A percentile compares a stretch with the other conserved stretches of the same genome.
phyloP scores from a whole-genome alignment of 2,797 vertebrate species.

The Margarornis squamiger region DNA sequence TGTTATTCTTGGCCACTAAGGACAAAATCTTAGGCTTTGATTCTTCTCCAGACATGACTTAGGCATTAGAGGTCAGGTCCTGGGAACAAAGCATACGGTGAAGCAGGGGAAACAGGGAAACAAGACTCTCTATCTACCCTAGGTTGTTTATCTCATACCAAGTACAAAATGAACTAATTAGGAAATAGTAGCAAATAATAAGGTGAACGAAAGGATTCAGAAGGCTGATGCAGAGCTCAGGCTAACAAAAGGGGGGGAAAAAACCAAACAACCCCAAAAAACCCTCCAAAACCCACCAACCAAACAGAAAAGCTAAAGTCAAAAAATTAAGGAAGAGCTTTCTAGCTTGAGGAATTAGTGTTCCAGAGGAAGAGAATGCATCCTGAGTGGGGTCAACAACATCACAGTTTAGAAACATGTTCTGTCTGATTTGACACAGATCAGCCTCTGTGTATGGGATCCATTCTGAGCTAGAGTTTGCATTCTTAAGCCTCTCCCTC shows the following conservation, averaged over 20 bases:
- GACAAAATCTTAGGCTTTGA: constrained; percentile 15
- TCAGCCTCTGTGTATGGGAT: background rate
- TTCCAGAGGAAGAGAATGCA: background rate
- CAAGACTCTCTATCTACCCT: background rate
- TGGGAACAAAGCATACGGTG: background rate
- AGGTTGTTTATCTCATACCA: background rate
- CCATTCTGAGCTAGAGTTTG: background rate
- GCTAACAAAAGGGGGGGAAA: background rate
- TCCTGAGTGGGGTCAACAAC: background rate
- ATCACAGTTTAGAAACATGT: background rate
- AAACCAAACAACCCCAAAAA: no score
- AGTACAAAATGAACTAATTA: background rate
- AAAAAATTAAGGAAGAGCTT: background rate
- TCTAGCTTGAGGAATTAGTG: background rate
- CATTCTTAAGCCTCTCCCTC: background rate
- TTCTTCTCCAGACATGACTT: constrained; percentile 13
- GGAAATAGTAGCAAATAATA: background rate
- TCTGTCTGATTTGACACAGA: background rate
- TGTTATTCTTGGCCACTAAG: constrained; percentile 18
- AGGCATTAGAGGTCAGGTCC: background rate
- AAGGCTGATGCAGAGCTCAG: background rate
- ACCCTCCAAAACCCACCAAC: background rate
- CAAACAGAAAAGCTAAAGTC: background rate
- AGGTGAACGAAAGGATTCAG: background rate
- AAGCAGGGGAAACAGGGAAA: background rate